A percentile compares a stretch with the other conserved stretches of the same genome.
Conservation (phyloP, 2,113 vertebrate genomes). For the Cyprinodon brontotheroides region DNA sequence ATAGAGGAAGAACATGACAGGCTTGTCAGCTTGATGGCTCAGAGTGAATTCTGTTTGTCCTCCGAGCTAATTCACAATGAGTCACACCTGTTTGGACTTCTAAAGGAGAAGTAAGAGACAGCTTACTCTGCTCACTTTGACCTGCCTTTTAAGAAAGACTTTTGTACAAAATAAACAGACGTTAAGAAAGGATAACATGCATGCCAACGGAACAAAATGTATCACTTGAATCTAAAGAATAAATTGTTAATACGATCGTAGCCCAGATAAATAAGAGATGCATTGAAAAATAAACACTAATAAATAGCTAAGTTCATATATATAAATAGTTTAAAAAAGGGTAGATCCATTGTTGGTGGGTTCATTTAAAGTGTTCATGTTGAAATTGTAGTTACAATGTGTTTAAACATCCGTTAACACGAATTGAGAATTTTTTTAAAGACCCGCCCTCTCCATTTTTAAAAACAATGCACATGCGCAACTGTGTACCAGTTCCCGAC, state of each 20-base stretch:
- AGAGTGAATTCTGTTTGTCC: slow-evolving; percentile 68
- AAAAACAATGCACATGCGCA: too few species aligned
- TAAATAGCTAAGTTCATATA: too few species aligned
- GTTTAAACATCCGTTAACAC: too few species aligned
- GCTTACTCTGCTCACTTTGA: slow-evolving; percentile 22
- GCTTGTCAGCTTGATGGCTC: slow-evolving; percentile 59
- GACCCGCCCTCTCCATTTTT: too few species aligned
- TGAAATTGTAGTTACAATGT: too few species aligned
- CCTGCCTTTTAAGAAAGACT: neutral
- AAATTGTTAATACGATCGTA: neutral
- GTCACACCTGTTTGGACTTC: slow-evolving; percentile 67
- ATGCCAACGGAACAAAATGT: neutral
- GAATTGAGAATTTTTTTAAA: too few species aligned
- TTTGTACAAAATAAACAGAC: neutral
- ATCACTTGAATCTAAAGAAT: neutral
- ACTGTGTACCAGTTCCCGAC: too few species aligned
- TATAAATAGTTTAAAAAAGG: too few species aligned
- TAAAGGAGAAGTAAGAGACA: slow-evolving; percentile 35
- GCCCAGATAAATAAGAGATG: too few species aligned
- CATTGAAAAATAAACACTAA: too few species aligned
- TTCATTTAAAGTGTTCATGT: too few species aligned
- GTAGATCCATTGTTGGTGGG: too few species aligned
- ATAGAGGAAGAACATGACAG: slow-evolving; percentile 60
- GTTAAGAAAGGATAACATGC: neutral
- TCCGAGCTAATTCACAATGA: slow-evolving; percentile 55